Evolutionary conservation across 2,888 invertebrate genomes (phyloP), one percentile per base, ranked within the genome.

Genomic region (Sarcophaga subvicina): DNA sequence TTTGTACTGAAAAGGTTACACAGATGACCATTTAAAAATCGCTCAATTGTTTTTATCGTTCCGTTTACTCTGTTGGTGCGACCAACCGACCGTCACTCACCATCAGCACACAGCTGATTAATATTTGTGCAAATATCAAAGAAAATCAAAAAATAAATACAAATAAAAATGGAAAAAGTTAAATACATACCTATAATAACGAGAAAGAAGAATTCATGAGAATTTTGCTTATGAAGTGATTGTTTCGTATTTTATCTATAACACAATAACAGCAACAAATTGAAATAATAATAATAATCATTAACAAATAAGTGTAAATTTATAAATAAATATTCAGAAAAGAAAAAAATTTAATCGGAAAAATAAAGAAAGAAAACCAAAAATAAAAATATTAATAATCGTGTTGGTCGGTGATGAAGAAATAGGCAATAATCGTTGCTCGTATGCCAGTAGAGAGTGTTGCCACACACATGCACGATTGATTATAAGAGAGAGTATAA

Each of bases 51-150:
- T 71, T 45, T 66, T 17, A 27, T 72, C 14, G 47, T 49, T 60
- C n/a, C 27, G 59, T 20, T 81, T 62, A 54, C 54, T 60, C 17
- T 45, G 25, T 49, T 54, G 54, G 54, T 54, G 12, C n/a, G 59
- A 27, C 45, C 20, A 60, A 14, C 59, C n/a, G 59, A 59, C 62
- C 4, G 62, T 49, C 69, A 22, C 25, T 54, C 11, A 25, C 47
- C 6, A 27, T 37, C 72, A 83, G 73, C 10, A 62, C 72, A 60
- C 85, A 82, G 87, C 79, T 84, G 84, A 82, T 86, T 76, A 17
- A 47, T 49, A 67, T 12, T 66, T 20, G 20, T 67, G 70, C n/a
- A 79, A 75, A 78, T 66, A 47, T 47, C 49, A 47, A 62, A 45
- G 27, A 14, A 37, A 81, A 54, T 63, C 12, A 12, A 17, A 63